phyloP scores from a whole-genome alignment of 1,140 invertebrate species.

The Drosophila rhopaloa region DNA sequence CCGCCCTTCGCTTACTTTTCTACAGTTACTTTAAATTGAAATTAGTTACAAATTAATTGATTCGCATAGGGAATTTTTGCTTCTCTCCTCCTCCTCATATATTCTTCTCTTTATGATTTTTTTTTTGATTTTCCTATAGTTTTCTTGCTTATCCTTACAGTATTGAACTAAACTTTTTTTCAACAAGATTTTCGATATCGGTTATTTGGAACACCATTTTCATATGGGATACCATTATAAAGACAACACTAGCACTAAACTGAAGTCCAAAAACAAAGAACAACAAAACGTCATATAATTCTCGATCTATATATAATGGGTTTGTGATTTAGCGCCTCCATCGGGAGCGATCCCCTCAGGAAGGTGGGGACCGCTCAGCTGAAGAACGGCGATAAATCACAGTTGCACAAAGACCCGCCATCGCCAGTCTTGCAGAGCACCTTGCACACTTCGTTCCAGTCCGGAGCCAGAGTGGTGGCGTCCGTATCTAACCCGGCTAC shows the following conservation, averaged over 20 bases:
- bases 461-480: constrained; percentile 41
- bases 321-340: constrained; percentile 65
- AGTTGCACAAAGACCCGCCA: constrained; percentile 86
- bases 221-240: constrained; percentile 42
- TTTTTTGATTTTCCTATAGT: constrained; percentile 55
- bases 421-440: constrained; percentile 85
- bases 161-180: constrained; percentile 69
- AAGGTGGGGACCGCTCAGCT: constrained; percentile 32
- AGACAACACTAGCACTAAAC: constrained; percentile 80
- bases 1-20: constrained; percentile 24
- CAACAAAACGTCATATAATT: constrained; percentile 44
- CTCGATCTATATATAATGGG: constrained; percentile 58
- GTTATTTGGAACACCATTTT: constrained; percentile 1
- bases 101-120: constrained; percentile 22
- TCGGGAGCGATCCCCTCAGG: constrained; percentile 10
- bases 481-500: constrained; percentile 13
- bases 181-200: constrained; percentile 63
- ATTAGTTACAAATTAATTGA: constrained; percentile 85
- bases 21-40: constrained; percentile 70
- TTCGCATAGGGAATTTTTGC: constrained; percentile 82
- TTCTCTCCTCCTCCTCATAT: constrained; percentile 30
- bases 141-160: constrained; percentile 47
- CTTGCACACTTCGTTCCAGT: constrained; percentile 85
- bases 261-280: constrained; percentile 58
- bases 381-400: constrained; percentile 85